Base-by-base conservation (phyloP, 2,888 invertebrate species). In the Drosophila sordidula region DNA sequence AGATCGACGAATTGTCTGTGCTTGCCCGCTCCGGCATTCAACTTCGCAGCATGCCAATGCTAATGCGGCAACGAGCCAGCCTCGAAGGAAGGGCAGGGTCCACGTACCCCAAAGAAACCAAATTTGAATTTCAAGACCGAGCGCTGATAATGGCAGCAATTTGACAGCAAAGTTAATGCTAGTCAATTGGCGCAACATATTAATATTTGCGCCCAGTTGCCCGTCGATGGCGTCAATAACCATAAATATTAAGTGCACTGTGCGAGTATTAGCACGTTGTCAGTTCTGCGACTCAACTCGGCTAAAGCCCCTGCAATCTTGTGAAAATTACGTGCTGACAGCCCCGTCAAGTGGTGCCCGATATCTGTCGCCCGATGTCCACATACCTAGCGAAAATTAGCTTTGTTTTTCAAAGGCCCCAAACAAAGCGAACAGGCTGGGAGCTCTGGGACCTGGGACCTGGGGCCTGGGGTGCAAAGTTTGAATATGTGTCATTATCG, bases 11-110 rank as follows among this genome's bases (percentile, higher is more conserved):
- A 54, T 61, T 67, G 29, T 44, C 50, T 47, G 18, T 46, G n/a
- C n/a, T 14, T 45, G 29, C 41, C 41, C 9, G 45, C 26, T 39
- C 18, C 65, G 77, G 72, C 72, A 73, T 73, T 74, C 49, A 67
- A 74, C 63, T 78, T 68, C 75, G 39, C 79, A 75, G 75, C 79
- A 74, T 78, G 79, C 75, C 79, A 75, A 67, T 75, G 73, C 47
- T 62, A 67, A 62, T 56, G 39, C 49, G 56, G 18, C 14, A 18
- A 22, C 5, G 4, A 14, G 18, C 57, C 9, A 18, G n/a, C 25
- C n/a, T 12, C 41, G 29, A n/a, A 29, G 14, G 29, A 64, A 74
- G 79, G 69, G 79, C 69, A 75, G 75, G 75, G 67, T 49, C 58
- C 41, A 32, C 18, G 22, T 47, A 29, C 14, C 1, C 4, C 34